Base-by-base conservation (phyloP, 2,888 invertebrate genomes). In the Arrhopalites spinosus region DNA sequence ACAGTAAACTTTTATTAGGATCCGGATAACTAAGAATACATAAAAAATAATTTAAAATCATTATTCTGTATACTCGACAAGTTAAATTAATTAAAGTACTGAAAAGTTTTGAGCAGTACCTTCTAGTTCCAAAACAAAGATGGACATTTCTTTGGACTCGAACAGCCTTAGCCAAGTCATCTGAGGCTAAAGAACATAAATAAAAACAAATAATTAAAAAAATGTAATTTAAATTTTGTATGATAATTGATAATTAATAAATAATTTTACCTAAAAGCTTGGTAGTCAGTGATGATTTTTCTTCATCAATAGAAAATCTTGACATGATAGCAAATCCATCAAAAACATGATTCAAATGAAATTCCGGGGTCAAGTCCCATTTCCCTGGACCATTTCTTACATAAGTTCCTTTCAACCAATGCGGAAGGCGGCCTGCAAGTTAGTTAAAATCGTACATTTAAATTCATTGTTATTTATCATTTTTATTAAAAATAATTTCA, bases 321-420 rank as follows among this genome's bases (percentile, higher is more conserved):
- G 59, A n/a, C 29, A 88, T 76, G 23, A 87, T 84, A 7, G 87
- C 86, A 77, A 86, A 84, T 0, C 88, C 88, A 81, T 88, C 88
- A 79, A 88, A 86, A 27, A 74, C 74, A 67, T 77, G 77, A 30
- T 53, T 86, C 76, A 86, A 83, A n/a, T 85, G 83, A 75, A 85
- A 85, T 45, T 84, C 85, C 27, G 85, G 83, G 15, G 86, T 83
- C 5, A 85, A 83, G 73, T 87, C 85, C 83, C 86, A 88, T 78
- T 87, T 85, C 36, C 87, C 88, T 0, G 88, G 87, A 1, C 89
- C 89, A 78, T 86, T 84, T 74, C 86, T 81, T 5, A 87, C 78
- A 66, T 86, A 84, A 27, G 84, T 84, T 1, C 87, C 87, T 69
- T 84, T 83, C 8, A 87, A 77, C 86, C 86, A 87, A 59, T 83